These are phyloP conservation scores for Microplitis demolitor DNA, from an alignment of 1,140 invertebrate genomes.

Conservation along the genomic window DNA sequence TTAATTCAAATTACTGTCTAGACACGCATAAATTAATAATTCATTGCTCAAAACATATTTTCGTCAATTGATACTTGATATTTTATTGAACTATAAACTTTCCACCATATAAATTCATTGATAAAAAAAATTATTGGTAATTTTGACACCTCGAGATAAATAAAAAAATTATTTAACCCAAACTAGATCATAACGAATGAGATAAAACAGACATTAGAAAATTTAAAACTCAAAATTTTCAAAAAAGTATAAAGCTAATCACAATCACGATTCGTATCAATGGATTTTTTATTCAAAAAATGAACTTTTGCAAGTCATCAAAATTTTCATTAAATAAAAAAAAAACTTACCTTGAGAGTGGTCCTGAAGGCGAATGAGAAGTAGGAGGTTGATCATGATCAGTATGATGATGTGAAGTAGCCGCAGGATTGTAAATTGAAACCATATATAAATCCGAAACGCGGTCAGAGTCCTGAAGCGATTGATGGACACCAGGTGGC, in stretches of 20 bases:
- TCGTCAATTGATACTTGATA: too few species aligned
- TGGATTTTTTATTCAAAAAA: background rate
- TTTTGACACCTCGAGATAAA: background rate
- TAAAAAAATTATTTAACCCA: background rate
- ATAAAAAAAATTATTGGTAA: background rate
- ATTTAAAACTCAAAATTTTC: too few species aligned
- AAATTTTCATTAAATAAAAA: background rate
- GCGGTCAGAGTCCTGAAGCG: constrained; percentile 42
- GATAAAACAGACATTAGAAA: background rate
- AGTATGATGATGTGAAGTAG: constrained; percentile 44
- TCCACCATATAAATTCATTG: too few species aligned
- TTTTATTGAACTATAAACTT: too few species aligned
- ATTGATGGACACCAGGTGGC: constrained; percentile 40
- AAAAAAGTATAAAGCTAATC: too few species aligned
- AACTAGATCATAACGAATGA: background rate
- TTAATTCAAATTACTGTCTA: too few species aligned
- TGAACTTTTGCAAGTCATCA: background rate
- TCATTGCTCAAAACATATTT: too few species aligned
- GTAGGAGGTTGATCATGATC: constrained; percentile 47
- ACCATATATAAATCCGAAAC: constrained; percentile 52
- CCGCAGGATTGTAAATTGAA: constrained; percentile 43
- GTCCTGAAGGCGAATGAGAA: constrained; percentile 47
- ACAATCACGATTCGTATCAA: background rate
- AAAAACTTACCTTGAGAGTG: constrained; percentile 46
- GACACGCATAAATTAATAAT: too few species aligned